Conservation (phyloP, 2,888 invertebrate species). For the Apamea epomidion region DNA sequence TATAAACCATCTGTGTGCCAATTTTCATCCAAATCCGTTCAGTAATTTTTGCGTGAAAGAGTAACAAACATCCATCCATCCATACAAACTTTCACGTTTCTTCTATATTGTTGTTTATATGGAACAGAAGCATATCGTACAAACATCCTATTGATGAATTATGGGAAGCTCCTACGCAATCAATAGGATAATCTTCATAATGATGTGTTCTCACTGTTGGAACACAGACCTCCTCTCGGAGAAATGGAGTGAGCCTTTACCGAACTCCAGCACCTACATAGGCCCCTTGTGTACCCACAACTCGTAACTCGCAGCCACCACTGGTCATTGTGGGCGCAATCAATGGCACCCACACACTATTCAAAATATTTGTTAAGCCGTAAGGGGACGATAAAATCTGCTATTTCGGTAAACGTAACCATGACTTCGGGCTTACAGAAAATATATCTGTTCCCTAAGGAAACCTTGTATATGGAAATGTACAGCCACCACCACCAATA, state of each 20-base stretch:
- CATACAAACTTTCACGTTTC: too few relatives aligned
- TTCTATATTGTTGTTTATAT: too few relatives aligned
- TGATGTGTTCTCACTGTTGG: not conserved
- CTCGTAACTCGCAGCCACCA: too few relatives aligned
- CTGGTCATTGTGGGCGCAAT: too few relatives aligned
- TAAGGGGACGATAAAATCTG: not conserved
- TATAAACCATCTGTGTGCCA: too few relatives aligned
- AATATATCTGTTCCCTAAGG: not conserved
- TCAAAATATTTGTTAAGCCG: conserved; percentile 1
- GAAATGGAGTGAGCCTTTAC: not conserved
- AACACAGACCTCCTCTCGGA: not conserved
- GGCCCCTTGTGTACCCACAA: too few relatives aligned
- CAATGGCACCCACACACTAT: conserved; percentile 4
- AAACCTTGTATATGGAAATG: not conserved
- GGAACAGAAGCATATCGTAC: not conserved
- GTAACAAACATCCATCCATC: too few relatives aligned
- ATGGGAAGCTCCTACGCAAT: not conserved
- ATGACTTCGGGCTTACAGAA: not conserved
- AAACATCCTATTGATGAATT: not conserved
- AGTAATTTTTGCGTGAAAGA: too few relatives aligned
- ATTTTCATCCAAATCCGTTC: too few relatives aligned
- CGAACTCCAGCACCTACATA: too few relatives aligned
- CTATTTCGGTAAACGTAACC: not conserved
- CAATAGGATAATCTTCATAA: not conserved
- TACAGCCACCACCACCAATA: too few relatives aligned